Conservation (phyloP, 2,113 vertebrate species). For the Ahaetulla prasina region DNA sequence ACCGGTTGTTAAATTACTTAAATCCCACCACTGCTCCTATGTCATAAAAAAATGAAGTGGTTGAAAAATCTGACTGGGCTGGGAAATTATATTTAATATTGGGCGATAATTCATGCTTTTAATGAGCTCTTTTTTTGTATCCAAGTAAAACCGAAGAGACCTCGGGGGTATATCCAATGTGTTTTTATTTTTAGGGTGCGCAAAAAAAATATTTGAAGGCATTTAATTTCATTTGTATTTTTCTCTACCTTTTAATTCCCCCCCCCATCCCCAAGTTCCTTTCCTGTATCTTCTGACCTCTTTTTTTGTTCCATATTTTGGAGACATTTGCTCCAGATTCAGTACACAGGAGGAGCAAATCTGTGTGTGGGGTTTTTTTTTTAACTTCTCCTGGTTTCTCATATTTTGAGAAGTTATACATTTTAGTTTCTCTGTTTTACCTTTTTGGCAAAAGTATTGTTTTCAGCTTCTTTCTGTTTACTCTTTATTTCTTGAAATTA, state of each 20-base stretch:
- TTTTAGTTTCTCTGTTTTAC: background rate
- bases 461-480: background rate
- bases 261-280: background rate
- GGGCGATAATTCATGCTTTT: constrained; percentile 25
- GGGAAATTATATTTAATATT: constrained; percentile 12
- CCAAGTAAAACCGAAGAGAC: constrained; percentile 22
- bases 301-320: background rate
- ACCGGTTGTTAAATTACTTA: no score
- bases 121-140: constrained; percentile 32
- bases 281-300: background rate
- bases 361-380: background rate
- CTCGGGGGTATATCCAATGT: constrained; percentile 13
- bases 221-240: background rate
- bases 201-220: background rate
- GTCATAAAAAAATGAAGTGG: constrained; percentile 28
- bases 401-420: background rate
- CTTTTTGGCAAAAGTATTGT: background rate
- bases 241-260: background rate
- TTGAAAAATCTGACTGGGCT: constrained; percentile 13
- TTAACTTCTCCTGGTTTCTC: background rate
- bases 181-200: constrained; percentile 6
- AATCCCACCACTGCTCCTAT: no score
- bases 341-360: background rate
- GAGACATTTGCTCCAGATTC: background rate
- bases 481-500: background rate